Conservation (phyloP, 1,140 invertebrate genomes). For the Nixonia krombeini region DNA sequence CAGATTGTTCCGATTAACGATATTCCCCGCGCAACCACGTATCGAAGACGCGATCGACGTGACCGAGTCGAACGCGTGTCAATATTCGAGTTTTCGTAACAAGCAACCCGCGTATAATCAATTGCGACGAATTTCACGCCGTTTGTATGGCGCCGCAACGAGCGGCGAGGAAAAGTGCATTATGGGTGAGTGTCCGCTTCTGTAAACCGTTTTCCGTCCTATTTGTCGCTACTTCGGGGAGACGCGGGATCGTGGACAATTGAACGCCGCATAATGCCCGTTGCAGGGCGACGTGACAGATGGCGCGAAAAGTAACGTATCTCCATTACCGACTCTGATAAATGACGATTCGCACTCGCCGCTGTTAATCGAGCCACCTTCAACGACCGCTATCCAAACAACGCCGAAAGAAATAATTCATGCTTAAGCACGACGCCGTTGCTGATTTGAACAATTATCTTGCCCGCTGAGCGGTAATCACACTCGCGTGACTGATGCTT, state of each 20-base stretch:
- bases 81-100: constrained; percentile 45
- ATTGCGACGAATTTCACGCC: constrained; percentile 35
- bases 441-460: too few relatives aligned
- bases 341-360: constrained; percentile 55
- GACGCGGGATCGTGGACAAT: constrained; percentile 50
- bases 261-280: constrained; percentile 52
- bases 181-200: constrained; percentile 58
- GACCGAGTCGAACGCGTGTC: constrained; percentile 24
- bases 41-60: constrained; percentile 25
- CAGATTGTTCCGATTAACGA: constrained; percentile 30
- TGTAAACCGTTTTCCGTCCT: constrained; percentile 42
- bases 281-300: constrained; percentile 53
- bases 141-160: constrained; percentile 35
- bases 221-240: constrained; percentile 52
- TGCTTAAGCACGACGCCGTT: neutral
- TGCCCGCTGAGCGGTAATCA: too few relatives aligned
- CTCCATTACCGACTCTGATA: constrained; percentile 61
- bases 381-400: constrained; percentile 15
- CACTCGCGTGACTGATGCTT: too few relatives aligned
- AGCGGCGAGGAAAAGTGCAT: constrained; percentile 54
- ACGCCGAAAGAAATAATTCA: constrained; percentile 1
- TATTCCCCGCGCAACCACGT: constrained; percentile 35
- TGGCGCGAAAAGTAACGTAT: constrained; percentile 59
- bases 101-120: constrained; percentile 42
- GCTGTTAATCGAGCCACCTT: constrained; percentile 51